Evolutionary conservation across 2,113 vertebrate genomes (phyloP), one percentile per base, ranked within the genome.

Genomic region (Murina feae): DNA sequence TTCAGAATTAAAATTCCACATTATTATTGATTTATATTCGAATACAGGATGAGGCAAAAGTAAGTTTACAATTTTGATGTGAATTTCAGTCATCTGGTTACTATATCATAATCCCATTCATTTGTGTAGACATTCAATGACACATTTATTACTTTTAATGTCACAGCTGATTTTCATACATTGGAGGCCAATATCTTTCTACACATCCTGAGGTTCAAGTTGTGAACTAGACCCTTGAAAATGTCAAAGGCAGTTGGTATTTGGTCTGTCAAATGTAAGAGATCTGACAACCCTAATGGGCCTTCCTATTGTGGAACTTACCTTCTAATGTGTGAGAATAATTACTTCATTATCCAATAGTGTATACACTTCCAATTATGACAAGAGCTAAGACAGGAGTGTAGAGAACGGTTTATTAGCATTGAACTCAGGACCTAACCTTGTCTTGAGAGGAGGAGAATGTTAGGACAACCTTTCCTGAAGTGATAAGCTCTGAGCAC

Each of bases 111-210:
- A 81, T 51, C 65, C 75, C 32, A 4, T 63, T 42, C 68, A 55
- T 71, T 81, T 91, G 69, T 86, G 30, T 75, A 86, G 65, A 89
- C 23, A 89, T 80, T 89, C 80, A 72, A 86, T 80, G 35, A 80
- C 81, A 81, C 47, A 84, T 47, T 81, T 72, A 74, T 85, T 89
- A 44, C 14, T 93, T 93, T 79, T 51, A 28, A 60, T 49, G 76
- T 81, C 76, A 71, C 9, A 82, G 42, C 28, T 68, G 81, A 60
- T 80, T 89, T 96, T 88, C 71, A 42, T 55, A 71, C 47, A 42
- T 74, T 32, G 3, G 9, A 75, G 18, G 60, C 25, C 47, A 76
- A 10, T 75, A 69, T 89, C 37, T 58, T 39, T 71, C 60, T 55
- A 11, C 11, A 14, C 7, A 30, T 30, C 44, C 12, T 65, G 44